Percentiles rank a stretch among this genome's conserved stretches.
Evolutionary conservation across 2,113 vertebrate species (phyloP).

Genomic region (Caretta caretta): DNA sequence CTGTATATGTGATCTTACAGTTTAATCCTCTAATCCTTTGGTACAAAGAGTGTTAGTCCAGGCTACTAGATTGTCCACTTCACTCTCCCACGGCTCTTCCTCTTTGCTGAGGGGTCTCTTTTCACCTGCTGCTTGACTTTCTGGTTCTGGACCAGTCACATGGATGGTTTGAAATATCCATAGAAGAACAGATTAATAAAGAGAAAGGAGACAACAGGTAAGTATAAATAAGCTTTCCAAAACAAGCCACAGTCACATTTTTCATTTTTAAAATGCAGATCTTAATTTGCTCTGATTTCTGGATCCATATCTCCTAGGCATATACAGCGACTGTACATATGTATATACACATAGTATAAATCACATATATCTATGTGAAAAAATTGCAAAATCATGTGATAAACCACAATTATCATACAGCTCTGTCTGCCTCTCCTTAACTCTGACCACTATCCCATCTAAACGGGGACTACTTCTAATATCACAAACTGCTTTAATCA

Average conservation of each 20-base stretch:
- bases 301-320: neutral
- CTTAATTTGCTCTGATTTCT: neutral
- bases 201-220: neutral
- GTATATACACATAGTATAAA: neutral
- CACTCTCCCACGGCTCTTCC: slow-evolving; percentile 47
- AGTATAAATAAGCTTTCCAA: neutral
- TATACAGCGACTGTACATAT: neutral
- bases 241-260: neutral
- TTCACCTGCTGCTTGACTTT: fast-evolving
- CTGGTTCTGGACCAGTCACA: neutral
- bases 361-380: neutral
- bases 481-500: neutral
- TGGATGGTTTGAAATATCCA: neutral
- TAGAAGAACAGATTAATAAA: neutral
- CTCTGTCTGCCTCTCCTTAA: neutral
- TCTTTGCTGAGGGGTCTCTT: neutral
- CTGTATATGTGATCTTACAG: neutral
- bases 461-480: neutral
- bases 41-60: slow-evolving; percentile 60
- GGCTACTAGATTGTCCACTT: slow-evolving; percentile 61
- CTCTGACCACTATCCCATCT: neutral
- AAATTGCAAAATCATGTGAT: neutral
- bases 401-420: neutral
- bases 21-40: slow-evolving; percentile 3
- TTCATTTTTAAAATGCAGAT: neutral